Base-by-base conservation (phyloP, 2,888 invertebrate species). In the Latrodectus hesperus region DNA sequence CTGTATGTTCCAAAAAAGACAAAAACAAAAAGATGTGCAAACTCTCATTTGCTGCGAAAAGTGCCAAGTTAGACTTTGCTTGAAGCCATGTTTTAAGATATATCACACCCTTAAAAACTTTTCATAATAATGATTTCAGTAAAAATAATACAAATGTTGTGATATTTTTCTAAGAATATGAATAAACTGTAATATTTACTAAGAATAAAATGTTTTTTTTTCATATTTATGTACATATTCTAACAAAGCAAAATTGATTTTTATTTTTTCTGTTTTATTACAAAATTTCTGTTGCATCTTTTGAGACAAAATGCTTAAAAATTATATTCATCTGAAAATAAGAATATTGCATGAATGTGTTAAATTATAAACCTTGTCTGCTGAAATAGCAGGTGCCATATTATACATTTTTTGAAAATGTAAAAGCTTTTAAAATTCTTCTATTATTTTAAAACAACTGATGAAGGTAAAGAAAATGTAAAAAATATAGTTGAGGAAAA, bases 41-140 rank as follows among this genome's bases (percentile, higher is more conserved):
- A 71, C 72, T 72, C 72, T 12, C 38, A 80, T 71, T 64, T 71
- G 64, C 49, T 71, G 79, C n/a, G 17, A 72, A 26, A 38, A 80
- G 11, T 49, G 52, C 22, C 22, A 65, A 77, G 68, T 67, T 67
- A 12, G 67, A 16, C 60, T 76, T 38, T 76, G 65, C 1, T 68
- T 70, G 22, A 53, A 55, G 51, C 55, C 79, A 55, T 79, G 22
- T 79, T 79, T 79, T n/a, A 67, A 68, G 26, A 17, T 74, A 22
- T 74, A 60, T n/a, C 70, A 70, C 49, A 38, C 12, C 60, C 60
- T 22, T 10, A 11, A 60, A 60, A 11, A 60, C 60, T 1, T 60
- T 14, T 0, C 60, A 60, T 60, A 60, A 60, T 60, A 60, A 60
- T 60, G 12, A 60, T 60, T 0, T 60, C 60, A 60, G 60, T 60